Percentiles rank a stretch among this genome's conserved stretches.
These are phyloP conservation scores for Lucifuga dentata DNA, from an alignment of 2,113 vertebrate genomes.

Conservation along the genomic window DNA sequence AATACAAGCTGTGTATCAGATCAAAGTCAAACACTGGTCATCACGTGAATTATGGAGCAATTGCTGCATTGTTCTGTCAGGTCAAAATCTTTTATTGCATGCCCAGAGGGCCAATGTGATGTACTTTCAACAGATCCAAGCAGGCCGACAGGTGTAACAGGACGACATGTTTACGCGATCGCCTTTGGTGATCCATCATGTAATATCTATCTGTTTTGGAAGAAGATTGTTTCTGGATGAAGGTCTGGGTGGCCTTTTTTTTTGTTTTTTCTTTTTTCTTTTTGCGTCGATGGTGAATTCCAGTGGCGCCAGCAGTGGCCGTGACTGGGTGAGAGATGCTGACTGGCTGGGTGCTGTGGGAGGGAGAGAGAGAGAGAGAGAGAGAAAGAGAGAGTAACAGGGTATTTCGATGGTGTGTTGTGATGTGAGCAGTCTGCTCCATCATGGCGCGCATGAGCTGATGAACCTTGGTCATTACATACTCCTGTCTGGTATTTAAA, in stretches of 20 bases:
- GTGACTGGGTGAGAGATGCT: constrained; percentile 54
- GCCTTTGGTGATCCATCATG: constrained; percentile 46
- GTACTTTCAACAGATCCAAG: background rate
- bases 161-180: constrained; percentile 63
- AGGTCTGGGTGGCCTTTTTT: background rate
- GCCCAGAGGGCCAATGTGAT: constrained; percentile 28
- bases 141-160: constrained; percentile 70
- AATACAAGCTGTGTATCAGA: background rate
- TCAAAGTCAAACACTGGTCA: constrained; percentile 15
- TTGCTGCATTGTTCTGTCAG: constrained; percentile 49
- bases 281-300: constrained; percentile 26
- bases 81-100: constrained; percentile 25
- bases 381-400: constrained; percentile 20
- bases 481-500: constrained; percentile 71
- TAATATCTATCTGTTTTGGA: constrained; percentile 60
- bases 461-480: constrained; percentile 71
- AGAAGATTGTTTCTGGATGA: constrained; percentile 7
- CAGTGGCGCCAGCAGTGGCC: constrained; percentile 51
- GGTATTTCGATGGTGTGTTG: constrained; percentile 55
- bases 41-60: background rate
- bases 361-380: constrained; percentile 30
- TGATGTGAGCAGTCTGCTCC: constrained; percentile 74
- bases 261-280: background rate
- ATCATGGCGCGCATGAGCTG: constrained; percentile 78
- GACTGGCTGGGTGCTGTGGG: constrained; percentile 36